A percentile compares a stretch with the other conserved stretches of the same genome.
These are phyloP conservation scores for Listrodromus nycthemerus DNA, from an alignment of 2,888 invertebrate species.

Conservation along the genomic window DNA sequence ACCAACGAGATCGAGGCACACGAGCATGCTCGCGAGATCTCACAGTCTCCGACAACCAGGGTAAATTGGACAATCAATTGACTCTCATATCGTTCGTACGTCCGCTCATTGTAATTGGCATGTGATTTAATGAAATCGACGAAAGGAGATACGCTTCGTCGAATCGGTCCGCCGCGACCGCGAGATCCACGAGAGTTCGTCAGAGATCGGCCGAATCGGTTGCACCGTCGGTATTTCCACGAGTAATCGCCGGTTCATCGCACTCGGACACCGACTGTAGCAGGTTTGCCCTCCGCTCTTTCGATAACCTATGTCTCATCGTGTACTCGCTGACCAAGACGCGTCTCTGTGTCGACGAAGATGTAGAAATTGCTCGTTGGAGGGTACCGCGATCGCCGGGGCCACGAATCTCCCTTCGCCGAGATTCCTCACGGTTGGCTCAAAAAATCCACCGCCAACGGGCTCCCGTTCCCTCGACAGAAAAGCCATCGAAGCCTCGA, in stretches of 20 bases:
- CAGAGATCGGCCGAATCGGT: constrained; percentile 81
- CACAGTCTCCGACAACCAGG: constrained; percentile 81
- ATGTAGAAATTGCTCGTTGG: not conserved
- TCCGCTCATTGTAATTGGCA: constrained; percentile 62
- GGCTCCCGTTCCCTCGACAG: constrained; percentile 78
- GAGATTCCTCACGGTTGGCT: constrained; percentile 76
- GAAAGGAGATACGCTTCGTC: constrained; percentile 54
- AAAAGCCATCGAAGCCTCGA: constrained; percentile 77
- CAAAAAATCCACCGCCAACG: constrained; percentile 63
- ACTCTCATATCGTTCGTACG: not conserved
- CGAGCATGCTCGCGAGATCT: constrained; percentile 77
- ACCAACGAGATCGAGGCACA: constrained; percentile 85
- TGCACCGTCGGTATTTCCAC: constrained; percentile 83
- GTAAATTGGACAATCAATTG: constrained; percentile 67
- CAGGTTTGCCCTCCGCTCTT: constrained; percentile 32
- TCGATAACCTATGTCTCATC: no score
- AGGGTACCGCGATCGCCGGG: not conserved
- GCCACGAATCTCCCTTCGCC: constrained; percentile 44
- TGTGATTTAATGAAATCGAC: constrained; percentile 58
- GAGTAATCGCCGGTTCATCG: constrained; percentile 85
- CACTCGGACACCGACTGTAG: constrained; percentile 91
- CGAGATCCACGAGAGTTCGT: constrained; percentile 39
- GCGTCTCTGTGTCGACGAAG: not conserved
- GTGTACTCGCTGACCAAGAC: not conserved
- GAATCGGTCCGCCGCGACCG: constrained; percentile 33